Evolutionary conservation across 2,888 invertebrate species (phyloP), one percentile per base, ranked within the genome.

Genomic region (Brachypterus glaber): DNA sequence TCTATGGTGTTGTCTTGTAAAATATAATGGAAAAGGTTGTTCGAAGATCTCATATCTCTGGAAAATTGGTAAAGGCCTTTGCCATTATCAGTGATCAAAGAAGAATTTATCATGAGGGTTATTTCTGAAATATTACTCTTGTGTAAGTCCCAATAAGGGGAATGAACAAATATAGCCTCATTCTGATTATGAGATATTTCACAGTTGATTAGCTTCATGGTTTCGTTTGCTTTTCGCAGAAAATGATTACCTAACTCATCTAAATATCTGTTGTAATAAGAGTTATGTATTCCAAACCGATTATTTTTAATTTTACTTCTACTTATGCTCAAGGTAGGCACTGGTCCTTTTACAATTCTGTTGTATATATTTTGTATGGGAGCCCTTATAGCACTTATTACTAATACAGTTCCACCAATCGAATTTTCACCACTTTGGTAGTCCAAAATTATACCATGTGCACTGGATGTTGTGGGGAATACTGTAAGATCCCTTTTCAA

Each of bases 1-100:
- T 88, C 87, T 44, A 98, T 77, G 0, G 83, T 79, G 41, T 86
- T 86, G 54, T 90, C 86, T 60, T 86, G 84, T 32, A 96, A 64
- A 16, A 87, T 73, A 75, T 97, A 98, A 60, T 96, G 92, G 70
- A 93, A 98, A 1, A 98, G 72, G 67, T 98, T 98, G 57, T 97
- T 97, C 0, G 96, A 93, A 45, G 91, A 86, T 49, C 93, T 78
- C 51, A 97, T 77, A 64, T 98, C 93, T 55, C 91, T 79, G 29
- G 92, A 90, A 53, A 88, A 84, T 52, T 96, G 95, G 37, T 78
- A 75, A 44, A 96, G 79, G 9, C 95, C 91, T 59, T 76, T 77
- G 0, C 84, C 85, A 60, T 98, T 98, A 53, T 89, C 85, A 0
- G 79, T 79, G 25, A 98, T 84, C 40, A 83, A 69, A 34, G 84